Percentiles rank a stretch among this genome's conserved stretches.
phyloP scores from a whole-genome alignment of 2,113 vertebrate species.

The Sorex fumeus region DNA sequence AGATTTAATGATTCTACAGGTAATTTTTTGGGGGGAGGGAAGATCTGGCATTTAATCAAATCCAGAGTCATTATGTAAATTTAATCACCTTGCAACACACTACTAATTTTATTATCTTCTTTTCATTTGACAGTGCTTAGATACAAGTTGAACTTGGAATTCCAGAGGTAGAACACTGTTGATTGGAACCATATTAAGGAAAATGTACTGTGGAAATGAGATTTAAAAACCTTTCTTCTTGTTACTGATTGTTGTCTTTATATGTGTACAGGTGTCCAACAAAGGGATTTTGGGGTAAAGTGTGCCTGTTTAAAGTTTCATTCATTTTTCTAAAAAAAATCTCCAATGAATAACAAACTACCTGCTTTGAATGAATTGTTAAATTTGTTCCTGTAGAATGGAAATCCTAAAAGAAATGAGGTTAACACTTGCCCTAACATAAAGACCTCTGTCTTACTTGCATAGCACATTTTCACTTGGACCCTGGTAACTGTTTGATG shows the following conservation, averaged over 20 bases:
- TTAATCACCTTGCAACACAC: constrained; percentile 80
- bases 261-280: constrained; percentile 34
- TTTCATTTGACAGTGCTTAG: constrained; percentile 78
- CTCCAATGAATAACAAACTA: not conserved
- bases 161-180: constrained; percentile 61
- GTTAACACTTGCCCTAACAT: constrained; percentile 14
- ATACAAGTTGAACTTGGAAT: constrained; percentile 74
- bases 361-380: not conserved
- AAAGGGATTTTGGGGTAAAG: constrained; percentile 56
- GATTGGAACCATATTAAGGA: constrained; percentile 63
- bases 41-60: constrained; percentile 81
- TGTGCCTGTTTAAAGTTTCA: constrained; percentile 28
- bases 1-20: constrained; percentile 70
- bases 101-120: constrained; percentile 78
- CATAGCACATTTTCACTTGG: constrained; percentile 14
- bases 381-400: constrained; percentile 40
- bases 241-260: constrained; percentile 29
- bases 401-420: constrained; percentile 8
- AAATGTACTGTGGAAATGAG: constrained; percentile 64
- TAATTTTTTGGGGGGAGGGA: constrained; percentile 46
- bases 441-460: not conserved
- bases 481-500: constrained; percentile 3
- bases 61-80: constrained; percentile 80
- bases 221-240: constrained; percentile 64
- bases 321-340: constrained; percentile 2